These are phyloP conservation scores for Ametastegia equiseti DNA, from an alignment of 2,888 invertebrate genomes.

Conservation along the genomic window DNA sequence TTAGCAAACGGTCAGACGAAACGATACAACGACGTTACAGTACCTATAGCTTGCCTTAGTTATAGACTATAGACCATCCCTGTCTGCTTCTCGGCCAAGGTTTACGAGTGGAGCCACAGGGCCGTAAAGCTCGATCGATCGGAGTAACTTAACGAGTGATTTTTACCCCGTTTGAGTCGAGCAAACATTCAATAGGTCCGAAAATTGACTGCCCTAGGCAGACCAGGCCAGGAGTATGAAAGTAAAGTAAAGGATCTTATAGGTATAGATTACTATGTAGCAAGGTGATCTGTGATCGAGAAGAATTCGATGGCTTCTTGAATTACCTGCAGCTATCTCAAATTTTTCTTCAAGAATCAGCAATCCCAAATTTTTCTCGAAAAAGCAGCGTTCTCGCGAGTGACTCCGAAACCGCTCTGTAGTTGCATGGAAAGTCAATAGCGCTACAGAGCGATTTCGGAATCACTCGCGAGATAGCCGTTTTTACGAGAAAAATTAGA, in stretches of 20 bases:
- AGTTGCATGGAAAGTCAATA: no score
- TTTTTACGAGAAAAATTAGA: no score
- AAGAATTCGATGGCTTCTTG: no score
- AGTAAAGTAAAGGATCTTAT: not conserved
- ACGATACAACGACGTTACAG: not conserved
- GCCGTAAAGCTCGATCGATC: slow-evolving; percentile 23
- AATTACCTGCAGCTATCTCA: no score
- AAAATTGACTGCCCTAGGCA: slow-evolving; percentile 7
- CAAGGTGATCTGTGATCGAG: not conserved
- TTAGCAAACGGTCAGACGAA: not conserved
- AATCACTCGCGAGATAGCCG: no score
- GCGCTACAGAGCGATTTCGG: no score
- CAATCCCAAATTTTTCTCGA: no score
- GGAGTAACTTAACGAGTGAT: slow-evolving; percentile 17
- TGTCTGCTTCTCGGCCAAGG: not conserved
- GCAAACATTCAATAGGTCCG: slow-evolving; percentile 21
- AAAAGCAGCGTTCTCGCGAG: no score
- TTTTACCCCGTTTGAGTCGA: not conserved
- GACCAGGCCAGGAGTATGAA: no score
- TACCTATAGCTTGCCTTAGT: not conserved
- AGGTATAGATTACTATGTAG: not conserved
- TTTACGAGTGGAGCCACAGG: not conserved
- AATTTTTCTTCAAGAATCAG: no score
- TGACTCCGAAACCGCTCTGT: no score
- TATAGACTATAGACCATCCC: not conserved